Evolutionary conservation across 2,888 invertebrate genomes (phyloP), one percentile per base, ranked within the genome.

Genomic region (Leptinotarsa haldemani): DNA sequence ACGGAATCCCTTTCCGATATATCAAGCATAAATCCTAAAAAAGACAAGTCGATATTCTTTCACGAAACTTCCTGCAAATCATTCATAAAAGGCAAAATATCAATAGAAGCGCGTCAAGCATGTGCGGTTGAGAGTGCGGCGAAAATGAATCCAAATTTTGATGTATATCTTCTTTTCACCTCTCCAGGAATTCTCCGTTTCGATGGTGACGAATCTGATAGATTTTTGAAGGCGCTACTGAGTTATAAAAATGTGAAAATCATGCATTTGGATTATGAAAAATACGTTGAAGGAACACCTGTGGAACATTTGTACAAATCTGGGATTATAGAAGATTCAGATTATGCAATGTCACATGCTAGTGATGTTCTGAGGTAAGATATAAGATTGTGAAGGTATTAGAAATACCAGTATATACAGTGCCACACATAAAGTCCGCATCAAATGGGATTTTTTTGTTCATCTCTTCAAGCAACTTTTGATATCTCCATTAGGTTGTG

Each of bases 51-150:
- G 15, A 92, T 93, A 77, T 93, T 93, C 83, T 93, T 93, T 81
- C 90, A 91, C 78, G 93, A 93, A 82, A 92, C 93, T 0, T 92
- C 92, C 0, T 93, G 93, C 80, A 88, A 87, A 74, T 86, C 86
- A 0, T 80, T 80, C 58, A 75, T 77, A 9, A 81, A 83, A 53
- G 88, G 86, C 1, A 88, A 89, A 4, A 84, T 89, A 12, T 83
- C 85, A 0, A 83, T 93, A 48, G 89, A 88, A 22, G 82, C 90
- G 0, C 87, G 93, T 20, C 92, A 93, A 82, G 91, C 92, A 0
- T 93, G 93, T 83, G 91, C 93, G 0, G 89, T 93, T 0, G 93
- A 93, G 86, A 92, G 93, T 0, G 92, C 93, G 0, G 92, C 93
- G 0, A 87, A 86, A 75, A 87, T 90, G 80, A 92, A 93, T 81